phyloP scores from a whole-genome alignment of 2,797 vertebrate species.

The Rhynchotus rufescens region DNA sequence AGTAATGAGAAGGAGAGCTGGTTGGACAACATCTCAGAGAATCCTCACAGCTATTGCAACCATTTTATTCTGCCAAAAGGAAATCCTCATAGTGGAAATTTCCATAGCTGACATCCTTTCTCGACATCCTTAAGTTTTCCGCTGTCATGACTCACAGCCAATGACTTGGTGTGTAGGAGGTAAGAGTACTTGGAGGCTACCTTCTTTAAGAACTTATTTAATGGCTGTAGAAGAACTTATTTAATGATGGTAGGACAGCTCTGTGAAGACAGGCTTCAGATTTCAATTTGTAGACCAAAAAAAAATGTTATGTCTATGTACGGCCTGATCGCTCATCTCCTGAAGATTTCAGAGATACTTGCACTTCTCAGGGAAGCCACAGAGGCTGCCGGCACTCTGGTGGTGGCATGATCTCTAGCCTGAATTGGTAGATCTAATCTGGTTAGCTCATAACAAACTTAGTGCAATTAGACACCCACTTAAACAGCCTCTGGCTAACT shows the following conservation, averaged over 20 bases:
- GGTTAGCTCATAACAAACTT: conserved; percentile 55
- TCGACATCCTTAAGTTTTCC: conserved; percentile 27
- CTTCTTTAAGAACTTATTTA: neutral
- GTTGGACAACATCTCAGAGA: neutral
- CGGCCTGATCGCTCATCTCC: neutral
- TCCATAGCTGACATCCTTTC: conserved; percentile 33
- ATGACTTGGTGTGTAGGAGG: conserved; percentile 15
- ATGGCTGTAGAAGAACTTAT: neutral
- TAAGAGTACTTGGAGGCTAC: neutral
- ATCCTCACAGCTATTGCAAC: conserved; percentile 1
- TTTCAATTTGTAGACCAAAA: neutral
- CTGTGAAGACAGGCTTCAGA: neutral
- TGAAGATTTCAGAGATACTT: neutral
- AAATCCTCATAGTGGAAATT: conserved; percentile 61
- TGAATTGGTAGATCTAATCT: conserved; percentile 57
- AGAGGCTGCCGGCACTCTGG: neutral
- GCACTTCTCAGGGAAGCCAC: neutral
- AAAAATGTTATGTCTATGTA: neutral
- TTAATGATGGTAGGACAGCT: neutral
- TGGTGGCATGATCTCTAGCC: conserved; percentile 53
- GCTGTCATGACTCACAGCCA: conserved; percentile 8
- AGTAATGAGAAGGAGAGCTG: neutral
- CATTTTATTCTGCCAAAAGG: conserved; percentile 10
- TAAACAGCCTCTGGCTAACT: conserved; percentile 54
- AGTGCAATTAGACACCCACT: conserved; percentile 55